A percentile compares a stretch with the other conserved stretches of the same genome.
These are phyloP conservation scores for Zosterops japonicus DNA, from an alignment of 2,113 vertebrate genomes.

Conservation along the genomic window DNA sequence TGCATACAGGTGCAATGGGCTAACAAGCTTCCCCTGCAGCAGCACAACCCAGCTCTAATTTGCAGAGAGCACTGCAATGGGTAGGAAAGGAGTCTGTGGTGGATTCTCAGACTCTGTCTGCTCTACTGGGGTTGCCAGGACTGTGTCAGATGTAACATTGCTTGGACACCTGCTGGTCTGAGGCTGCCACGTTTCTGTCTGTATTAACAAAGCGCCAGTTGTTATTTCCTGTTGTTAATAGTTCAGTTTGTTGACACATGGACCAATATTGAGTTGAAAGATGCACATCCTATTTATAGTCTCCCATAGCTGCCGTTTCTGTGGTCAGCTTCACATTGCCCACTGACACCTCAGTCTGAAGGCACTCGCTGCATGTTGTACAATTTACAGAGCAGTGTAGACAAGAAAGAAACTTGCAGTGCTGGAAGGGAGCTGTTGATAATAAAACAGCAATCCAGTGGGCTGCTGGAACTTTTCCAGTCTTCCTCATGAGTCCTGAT, in stretches of 20 bases:
- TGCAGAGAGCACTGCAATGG: not conserved
- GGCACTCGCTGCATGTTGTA: not conserved
- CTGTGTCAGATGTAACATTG: not conserved
- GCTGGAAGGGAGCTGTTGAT: not conserved
- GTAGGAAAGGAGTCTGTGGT: not conserved
- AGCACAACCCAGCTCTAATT: not conserved
- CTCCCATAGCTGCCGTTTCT: not conserved
- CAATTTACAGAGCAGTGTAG: not conserved
- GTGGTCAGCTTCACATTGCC: not conserved
- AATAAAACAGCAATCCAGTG: slow-evolving; percentile 2
- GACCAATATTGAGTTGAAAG: not conserved
- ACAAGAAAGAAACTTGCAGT: not conserved
- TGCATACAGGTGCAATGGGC: not conserved
- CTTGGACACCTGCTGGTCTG: not conserved
- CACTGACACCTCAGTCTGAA: not conserved
- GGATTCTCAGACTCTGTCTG: not conserved
- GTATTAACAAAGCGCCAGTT: not conserved
- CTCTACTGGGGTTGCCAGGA: not conserved
- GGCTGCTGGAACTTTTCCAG: slow-evolving; percentile 35
- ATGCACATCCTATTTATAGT: not conserved
- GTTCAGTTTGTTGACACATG: not conserved
- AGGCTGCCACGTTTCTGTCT: not conserved
- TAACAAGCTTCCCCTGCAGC: not conserved
- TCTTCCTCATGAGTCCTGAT: slow-evolving; percentile 7
- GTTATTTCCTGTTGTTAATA: not conserved